Evolutionary conservation across 2,888 invertebrate genomes (phyloP).

Genomic region (Buathra laborator): DNA sequence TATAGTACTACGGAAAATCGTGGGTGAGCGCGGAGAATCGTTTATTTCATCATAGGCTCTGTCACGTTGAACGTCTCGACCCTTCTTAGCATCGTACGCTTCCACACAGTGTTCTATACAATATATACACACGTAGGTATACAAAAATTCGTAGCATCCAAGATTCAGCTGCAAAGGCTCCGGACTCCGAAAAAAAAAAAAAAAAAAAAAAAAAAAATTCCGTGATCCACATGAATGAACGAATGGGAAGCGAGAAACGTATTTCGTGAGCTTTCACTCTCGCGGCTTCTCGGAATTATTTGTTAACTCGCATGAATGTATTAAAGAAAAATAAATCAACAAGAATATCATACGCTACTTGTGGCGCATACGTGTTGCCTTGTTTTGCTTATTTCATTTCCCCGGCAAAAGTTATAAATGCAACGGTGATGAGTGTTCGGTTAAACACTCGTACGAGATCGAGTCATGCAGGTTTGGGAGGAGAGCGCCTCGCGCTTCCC

Average conservation of each 20-base stretch:
- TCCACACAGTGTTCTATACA: slow-evolving; percentile 30
- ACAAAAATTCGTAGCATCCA: slow-evolving; percentile 30
- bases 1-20: slow-evolving; percentile 6
- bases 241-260: neutral
- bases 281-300: neutral
- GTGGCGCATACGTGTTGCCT: neutral
- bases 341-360: neutral
- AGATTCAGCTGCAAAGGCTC: neutral
- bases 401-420: slow-evolving; percentile 1
- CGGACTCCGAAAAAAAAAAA: slow-evolving; percentile 7
- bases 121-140: neutral
- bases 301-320: neutral
- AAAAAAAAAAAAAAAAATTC: slow-evolving; percentile 29
- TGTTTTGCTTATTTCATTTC: neutral
- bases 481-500: slow-evolving; percentile 8
- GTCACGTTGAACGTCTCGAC: slow-evolving; percentile 18
- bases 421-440: slow-evolving; percentile 1
- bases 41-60: slow-evolving; percentile 2
- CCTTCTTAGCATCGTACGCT: slow-evolving; percentile 8
- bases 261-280: neutral
- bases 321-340: neutral
- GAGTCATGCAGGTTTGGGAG: slow-evolving; percentile 4
- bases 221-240: slow-evolving; percentile 1
- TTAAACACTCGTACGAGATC: slow-evolving; percentile 6
- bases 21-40: slow-evolving; percentile 33